phyloP scores from a whole-genome alignment of 2,888 invertebrate genomes.

The Geotrupes spiniger region DNA sequence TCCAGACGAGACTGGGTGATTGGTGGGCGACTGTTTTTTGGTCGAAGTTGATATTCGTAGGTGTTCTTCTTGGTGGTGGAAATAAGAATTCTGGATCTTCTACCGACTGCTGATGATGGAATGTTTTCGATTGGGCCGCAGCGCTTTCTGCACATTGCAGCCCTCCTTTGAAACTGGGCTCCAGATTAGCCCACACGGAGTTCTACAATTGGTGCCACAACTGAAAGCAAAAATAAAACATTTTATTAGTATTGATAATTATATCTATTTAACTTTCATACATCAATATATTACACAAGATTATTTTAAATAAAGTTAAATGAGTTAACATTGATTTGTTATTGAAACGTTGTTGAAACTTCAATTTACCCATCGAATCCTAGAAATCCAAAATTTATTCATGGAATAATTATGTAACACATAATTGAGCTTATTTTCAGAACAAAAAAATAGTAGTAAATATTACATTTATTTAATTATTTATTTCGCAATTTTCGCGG shows the following conservation, averaged over 20 bases:
- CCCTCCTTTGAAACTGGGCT: slow-evolving; percentile 34
- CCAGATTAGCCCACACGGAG: slow-evolving; percentile 27
- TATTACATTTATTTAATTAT: no score
- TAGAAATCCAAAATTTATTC: no score
- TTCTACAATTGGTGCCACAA: slow-evolving; percentile 3
- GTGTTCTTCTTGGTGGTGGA: slow-evolving; percentile 11
- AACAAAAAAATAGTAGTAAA: no score
- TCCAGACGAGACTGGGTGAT: slow-evolving; percentile 7
- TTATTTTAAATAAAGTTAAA: no score
- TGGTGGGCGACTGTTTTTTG: slow-evolving; percentile 9
- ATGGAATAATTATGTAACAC: no score
- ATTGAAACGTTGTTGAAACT: no score
- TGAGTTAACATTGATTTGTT: no score
- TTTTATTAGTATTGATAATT: background rate
- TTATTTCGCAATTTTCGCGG: no score
- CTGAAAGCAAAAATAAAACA: slow-evolving; percentile 17
- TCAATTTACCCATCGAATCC: no score
- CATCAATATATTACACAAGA: no score
- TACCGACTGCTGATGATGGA: slow-evolving; percentile 31
- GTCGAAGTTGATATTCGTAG: slow-evolving; percentile 1
- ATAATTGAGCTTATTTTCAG: no score
- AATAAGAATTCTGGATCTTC: slow-evolving; percentile 10
- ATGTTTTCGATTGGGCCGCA: slow-evolving; percentile 44
- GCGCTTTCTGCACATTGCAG: slow-evolving; percentile 48
- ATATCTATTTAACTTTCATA: no score